Conservation (phyloP, 2,888 invertebrate genomes). For the Tortrix viridana region DNA sequence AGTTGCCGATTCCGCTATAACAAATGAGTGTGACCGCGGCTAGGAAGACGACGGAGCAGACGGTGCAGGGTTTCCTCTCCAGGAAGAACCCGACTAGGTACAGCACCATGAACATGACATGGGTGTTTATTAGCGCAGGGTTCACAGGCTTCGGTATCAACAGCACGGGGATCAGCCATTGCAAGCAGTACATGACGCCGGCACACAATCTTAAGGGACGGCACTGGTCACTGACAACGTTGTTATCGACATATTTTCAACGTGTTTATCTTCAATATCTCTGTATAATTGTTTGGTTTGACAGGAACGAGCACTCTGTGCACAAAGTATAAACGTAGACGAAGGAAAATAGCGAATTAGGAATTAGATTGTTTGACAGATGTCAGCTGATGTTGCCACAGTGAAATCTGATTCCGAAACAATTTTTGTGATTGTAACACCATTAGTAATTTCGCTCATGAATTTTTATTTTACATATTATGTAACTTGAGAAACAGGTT, state of each 20-base stretch:
- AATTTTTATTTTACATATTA: no score
- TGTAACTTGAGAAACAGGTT: no score
- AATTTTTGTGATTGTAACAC: no score
- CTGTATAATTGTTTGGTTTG: conserved; percentile 35
- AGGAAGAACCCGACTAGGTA: conserved; percentile 98
- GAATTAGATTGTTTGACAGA: no score
- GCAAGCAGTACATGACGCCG: conserved; percentile 95
- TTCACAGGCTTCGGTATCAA: conserved; percentile 99
- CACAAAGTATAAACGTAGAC: conserved; percentile 42
- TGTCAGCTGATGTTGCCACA: no score
- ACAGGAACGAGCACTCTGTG: conserved; percentile 42
- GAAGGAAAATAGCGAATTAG: no score
- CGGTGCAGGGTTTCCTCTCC: conserved; percentile 97
- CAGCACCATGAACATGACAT: conserved; percentile 98
- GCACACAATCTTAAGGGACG: conserved; percentile 48
- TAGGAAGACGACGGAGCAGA: conserved; percentile 97
- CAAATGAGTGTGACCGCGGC: conserved; percentile 97
- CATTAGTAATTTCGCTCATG: no score
- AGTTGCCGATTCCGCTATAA: conserved; percentile 97
- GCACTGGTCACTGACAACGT: conserved; percentile 49
- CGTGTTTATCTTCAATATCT: conserved; percentile 54
- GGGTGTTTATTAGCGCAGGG: conserved; percentile 97
- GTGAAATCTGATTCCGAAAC: no score
- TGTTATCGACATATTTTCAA: conserved; percentile 66
- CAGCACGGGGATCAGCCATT: conserved; percentile 98